Base-by-base conservation (phyloP, 2,113 vertebrate species). In the Oncorhynchus clarkii region DNA sequence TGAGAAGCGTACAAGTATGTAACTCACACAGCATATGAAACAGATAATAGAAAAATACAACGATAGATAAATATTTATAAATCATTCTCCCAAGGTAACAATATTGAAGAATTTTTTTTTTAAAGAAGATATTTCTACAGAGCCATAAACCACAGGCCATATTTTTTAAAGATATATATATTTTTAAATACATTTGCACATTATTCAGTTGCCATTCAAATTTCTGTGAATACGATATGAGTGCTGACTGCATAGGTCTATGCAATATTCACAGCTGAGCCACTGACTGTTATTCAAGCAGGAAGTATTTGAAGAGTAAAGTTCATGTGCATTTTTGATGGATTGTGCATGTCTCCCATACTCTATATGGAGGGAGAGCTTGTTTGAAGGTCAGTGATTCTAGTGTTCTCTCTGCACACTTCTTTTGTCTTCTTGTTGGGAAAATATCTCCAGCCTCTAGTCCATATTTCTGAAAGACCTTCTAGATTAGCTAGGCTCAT, bases 281-380 rank as follows among this genome's bases (percentile, higher is more conserved):
- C 90, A 88, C 86, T 92, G 92, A 90, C 88, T 90, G 88, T 88
- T 88, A 89, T 91, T 88, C 82, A 88, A 90, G 85, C 81, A 75
- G 89, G 90, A 91, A 91, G 88, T 90, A 90, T 92, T 90, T 90
- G 89, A 88, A 90, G 89, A 92, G 86, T 85, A 92, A 92, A 93
- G 89, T 91, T 92, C 91, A 89, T 91, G 89, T 93, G 90, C 90
- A 91, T 91, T 91, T 88, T 91, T 93, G 91, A 92, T 92, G 91
- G 90, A 92, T 91, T 90, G 87, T 90, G 88, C 86, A 89, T 90
- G 90, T 89, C 88, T 89, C 80, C 79, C 88, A 83, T 89, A 87
- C 87, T 89, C 86, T 89, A 89, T 89, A 89, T 92, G 92, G 90
- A 91, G 92, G 90, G 90, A 89, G 86, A 90, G 90, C 91, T 91